Base-by-base conservation (phyloP, 2,888 invertebrate genomes). In the Encarsia formosa region DNA sequence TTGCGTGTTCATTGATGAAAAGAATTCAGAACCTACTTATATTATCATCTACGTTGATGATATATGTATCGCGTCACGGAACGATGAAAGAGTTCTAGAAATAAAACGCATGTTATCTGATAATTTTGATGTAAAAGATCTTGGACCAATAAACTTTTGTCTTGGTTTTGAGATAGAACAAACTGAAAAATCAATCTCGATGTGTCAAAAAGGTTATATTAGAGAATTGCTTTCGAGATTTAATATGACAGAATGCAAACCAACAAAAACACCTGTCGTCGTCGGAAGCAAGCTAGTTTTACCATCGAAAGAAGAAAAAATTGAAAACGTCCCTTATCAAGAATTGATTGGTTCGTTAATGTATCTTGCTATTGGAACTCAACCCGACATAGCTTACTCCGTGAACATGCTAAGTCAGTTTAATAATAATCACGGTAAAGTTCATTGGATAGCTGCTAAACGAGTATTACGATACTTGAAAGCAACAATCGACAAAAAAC, bases 21-120 rank as follows among this genome's bases (percentile, higher is more conserved):
- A 22, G 9, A 41, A 38, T n/a, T 16, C 37, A 31, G 41, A 24
- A 8, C 22, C 1, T 1, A 42, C 45, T 0, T 38, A 45, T 9
- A 15, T 53, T 0, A 18, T 55, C 1, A 31, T 52, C 1, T 50
- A 58, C 24, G 58, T 55, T 3, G 48, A 55, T 23, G 53, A 55
- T 35, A 52, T 55, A 4, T 2, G 52, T 1, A 13, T 54, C 4
- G 26, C 44, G 18, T 43, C 53, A 1, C 35, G 37, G 4, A 38
- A 52, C 40, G 2, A 11, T 1, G 11, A 13, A 1, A 38, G 18
- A n/a, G 43, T 43, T 3, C 13, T 24, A 1, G 6, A 40, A 16
- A 15, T 49, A 4, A 31, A 38, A 29, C 20, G 5, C 3, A 31
- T 20, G 4, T 37, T 56, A 4, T 5, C 15, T 2, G 20, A n/a